Evolutionary conservation across 2,888 invertebrate genomes (phyloP), one percentile per base, ranked within the genome.

Genomic region (Harpagoxenus sublaevis): DNA sequence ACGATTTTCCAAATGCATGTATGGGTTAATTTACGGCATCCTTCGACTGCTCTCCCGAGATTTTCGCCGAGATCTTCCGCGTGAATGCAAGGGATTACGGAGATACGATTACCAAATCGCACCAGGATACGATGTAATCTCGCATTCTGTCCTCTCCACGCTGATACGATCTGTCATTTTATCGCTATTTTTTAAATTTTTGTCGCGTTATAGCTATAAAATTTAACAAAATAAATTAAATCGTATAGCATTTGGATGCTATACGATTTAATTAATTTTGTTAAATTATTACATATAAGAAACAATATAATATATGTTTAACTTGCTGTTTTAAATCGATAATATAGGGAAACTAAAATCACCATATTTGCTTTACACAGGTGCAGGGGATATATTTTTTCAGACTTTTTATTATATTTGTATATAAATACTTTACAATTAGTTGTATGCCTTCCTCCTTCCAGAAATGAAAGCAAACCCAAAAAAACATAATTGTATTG

Each of bases 1-100:
- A 57, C 89, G 85, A 81, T 74, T 86, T 86, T 55, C 35, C 31
- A 48, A 71, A 82, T 81, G 35, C 79, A 23, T 45, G 70, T 70
- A 62, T 63, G 63, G 65, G 71, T 81, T 84, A 84, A 84, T 84
- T 84, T 82, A 71, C 55, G 48, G 68, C 63, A 65, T 77, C 77
- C 35, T n/a, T 45, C 78, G 45, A 70, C 55, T 73, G 66, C 66
- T 28, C 39, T 42, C 15, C 51, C 60, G 48, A 81, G 60, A 81
- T 81, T 73, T 73, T 60, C 73, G 18, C 48, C 79, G 55, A 73
- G 48, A 60, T 81, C 73, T 81, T 81, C 73, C 48, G 48, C 74
- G 60, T 62, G 84, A 62, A 42, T 66, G 84, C 79, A 23, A 39
- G 12, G 18, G 79, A 84, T 84, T 62, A 66, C 68, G 42, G n/a